Evolutionary conservation across 2,888 invertebrate genomes (phyloP).

Genomic region (Cephus pygmeus): DNA sequence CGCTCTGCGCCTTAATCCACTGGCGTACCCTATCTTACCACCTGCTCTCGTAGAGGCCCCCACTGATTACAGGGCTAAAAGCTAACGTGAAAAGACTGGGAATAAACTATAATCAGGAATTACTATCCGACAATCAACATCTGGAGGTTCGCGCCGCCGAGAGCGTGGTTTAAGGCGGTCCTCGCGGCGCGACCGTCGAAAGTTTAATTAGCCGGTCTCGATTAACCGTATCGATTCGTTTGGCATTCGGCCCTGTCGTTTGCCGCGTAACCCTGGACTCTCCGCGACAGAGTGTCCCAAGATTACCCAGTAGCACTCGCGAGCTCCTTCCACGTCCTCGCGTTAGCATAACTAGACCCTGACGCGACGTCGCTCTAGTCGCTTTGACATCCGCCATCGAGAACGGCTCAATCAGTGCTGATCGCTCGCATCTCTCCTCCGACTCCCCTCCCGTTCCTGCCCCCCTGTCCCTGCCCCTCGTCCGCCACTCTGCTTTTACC

Average conservation of each 20-base stretch:
- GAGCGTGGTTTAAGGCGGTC: not conserved
- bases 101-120: slow-evolving; percentile 34
- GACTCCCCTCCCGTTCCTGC: not conserved
- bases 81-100: slow-evolving; percentile 35
- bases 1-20: slow-evolving; percentile 60
- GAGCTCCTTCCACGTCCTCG: not conserved
- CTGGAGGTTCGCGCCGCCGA: not conserved
- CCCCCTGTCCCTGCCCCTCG: not conserved
- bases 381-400: slow-evolving; percentile 20
- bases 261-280: not conserved
- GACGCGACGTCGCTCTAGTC: not conserved
- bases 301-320: not conserved
- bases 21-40: slow-evolving; percentile 58
- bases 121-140: slow-evolving; percentile 15
- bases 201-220: not conserved
- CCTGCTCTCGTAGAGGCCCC: slow-evolving; percentile 51
- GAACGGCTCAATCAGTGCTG: slow-evolving; percentile 35
- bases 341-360: not conserved
- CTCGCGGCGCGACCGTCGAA: not conserved
- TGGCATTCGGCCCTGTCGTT: not conserved
- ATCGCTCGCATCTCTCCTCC: not conserved
- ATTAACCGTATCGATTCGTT: not conserved
- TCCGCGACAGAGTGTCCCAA: not conserved
- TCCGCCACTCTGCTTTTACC: not conserved
- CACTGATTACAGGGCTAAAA: slow-evolving; percentile 41